These are phyloP conservation scores for Oscheius myriophilus DNA, from an alignment of 2,888 invertebrate genomes.

Conservation along the genomic window DNA sequence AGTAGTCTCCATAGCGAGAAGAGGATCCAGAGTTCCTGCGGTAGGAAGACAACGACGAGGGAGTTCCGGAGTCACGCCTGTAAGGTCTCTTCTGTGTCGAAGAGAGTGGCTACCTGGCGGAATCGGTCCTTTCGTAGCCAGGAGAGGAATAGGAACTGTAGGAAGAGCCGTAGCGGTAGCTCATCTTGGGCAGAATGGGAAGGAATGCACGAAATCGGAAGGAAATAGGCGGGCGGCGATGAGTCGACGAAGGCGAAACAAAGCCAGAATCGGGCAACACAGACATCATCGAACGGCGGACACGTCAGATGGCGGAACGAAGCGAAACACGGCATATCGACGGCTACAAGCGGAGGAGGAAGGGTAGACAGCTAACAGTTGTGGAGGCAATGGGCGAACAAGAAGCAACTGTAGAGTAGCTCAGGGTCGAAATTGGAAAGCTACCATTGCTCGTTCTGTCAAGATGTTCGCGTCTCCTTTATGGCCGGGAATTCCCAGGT, in stretches of 20 bases:
- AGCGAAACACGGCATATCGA: too few relatives aligned
- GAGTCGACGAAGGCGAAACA: constrained; percentile 15
- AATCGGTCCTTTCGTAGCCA: background rate
- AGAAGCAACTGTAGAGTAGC: too few relatives aligned
- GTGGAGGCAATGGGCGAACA: too few relatives aligned
- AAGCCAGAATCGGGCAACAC: constrained; percentile 5
- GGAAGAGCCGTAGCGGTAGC: constrained; percentile 18
- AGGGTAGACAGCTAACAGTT: too few relatives aligned
- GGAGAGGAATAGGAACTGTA: constrained; percentile 7
- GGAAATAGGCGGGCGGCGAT: constrained; percentile 10
- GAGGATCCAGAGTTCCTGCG: constrained; percentile 8
- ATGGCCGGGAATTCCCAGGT: too few relatives aligned
- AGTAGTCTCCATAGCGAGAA: constrained; percentile 14
- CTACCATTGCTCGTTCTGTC: too few relatives aligned
- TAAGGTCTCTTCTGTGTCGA: background rate
- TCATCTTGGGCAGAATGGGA: constrained; percentile 7
- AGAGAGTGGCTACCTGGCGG: background rate
- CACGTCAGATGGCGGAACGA: too few relatives aligned
- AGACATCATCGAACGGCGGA: constrained; percentile 8
- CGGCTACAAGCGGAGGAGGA: too few relatives aligned
- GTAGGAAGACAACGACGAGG: background rate
- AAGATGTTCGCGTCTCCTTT: too few relatives aligned
- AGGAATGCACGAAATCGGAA: background rate
- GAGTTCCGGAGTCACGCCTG: constrained; percentile 15
- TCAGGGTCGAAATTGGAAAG: too few relatives aligned